Base-by-base conservation (phyloP, 2,113 vertebrate genomes). In the Stomatorhinus ivindoensis region DNA sequence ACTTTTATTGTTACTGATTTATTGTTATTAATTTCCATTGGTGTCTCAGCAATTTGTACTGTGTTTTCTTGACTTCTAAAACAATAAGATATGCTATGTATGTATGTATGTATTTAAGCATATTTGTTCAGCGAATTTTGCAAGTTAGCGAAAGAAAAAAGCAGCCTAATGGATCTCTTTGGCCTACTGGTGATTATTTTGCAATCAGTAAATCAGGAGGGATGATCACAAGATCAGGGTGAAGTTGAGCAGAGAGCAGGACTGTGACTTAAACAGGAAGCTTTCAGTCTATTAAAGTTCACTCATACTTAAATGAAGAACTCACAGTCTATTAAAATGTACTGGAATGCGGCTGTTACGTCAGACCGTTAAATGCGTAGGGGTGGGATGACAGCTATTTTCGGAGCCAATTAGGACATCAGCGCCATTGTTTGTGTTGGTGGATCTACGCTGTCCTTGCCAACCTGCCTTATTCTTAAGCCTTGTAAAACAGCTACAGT, bases 361-460 rank as follows among this genome's bases (percentile, higher is more conserved):
- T 35, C 46, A 58, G 11, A n/a, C 87, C 10, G 9, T 42, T 47
- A 65, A 27, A 65, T 73, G 87, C 13, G 24, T 39, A 39, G 46
- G 31, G 61, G 87, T 61, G 61, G 44, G 61, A 88, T 50, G 58
- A 31, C 47, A 5, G 87, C 80, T 91, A 91, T 92, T 93, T 80
- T 91, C 31, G 88, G 88, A 83, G 65, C 65, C 24, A 55, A 58
- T 85, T 82, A 73, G 90, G 10, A 91, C 87, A 65, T 90, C 61
- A 58, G 58, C 48, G 88, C 90, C 89, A 91, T 88, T 90, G 90
- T 61, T 86, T 10, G 47, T 91, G 88, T 90, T 86, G 90, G 88
- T 88, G 82, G 61, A 88, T 88, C 91, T 89, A 84, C 88, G 24
- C 39, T 53, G 7, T 47, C 24, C 17, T 48, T n/a, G 35, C 39